Conservation (phyloP, 2,797 vertebrate species). For the Siniperca obscura region DNA sequence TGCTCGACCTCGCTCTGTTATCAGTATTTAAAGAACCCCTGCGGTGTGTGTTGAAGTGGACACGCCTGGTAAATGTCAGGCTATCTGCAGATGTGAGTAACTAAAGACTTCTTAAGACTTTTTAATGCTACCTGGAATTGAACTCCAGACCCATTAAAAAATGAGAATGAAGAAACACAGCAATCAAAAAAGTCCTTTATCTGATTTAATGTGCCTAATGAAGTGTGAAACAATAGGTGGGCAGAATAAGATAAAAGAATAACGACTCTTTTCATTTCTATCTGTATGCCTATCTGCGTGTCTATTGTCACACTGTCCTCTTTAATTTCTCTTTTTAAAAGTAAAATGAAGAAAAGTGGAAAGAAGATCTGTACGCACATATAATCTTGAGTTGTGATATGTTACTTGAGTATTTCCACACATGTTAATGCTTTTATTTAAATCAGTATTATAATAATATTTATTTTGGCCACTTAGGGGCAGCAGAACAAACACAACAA, state of each 20-base stretch:
- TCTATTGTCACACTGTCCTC: background rate
- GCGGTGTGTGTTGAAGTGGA: background rate
- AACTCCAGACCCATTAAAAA: conserved; percentile 3
- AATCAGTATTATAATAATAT: too few relatives aligned
- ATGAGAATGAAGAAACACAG: background rate
- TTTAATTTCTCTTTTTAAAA: background rate
- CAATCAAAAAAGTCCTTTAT: background rate
- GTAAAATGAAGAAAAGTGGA: background rate
- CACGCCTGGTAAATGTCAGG: conserved; percentile 10
- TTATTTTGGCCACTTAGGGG: too few relatives aligned
- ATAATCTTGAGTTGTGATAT: too few relatives aligned
- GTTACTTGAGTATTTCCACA: background rate
- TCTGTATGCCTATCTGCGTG: too few relatives aligned
- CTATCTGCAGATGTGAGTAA: conserved; percentile 11
- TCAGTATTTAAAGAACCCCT: background rate
- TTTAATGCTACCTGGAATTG: conserved; percentile 23
- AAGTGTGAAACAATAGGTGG: background rate
- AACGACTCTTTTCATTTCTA: background rate
- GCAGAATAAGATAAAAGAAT: background rate
- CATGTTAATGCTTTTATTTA: too few relatives aligned
- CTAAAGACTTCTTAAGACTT: conserved; percentile 2
- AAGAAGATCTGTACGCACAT: background rate
- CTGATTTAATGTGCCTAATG: background rate
- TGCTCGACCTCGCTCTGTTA: background rate
- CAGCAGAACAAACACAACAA: background rate